Conservation (phyloP, 2,888 invertebrate species). For the Toxonevra muliebris region DNA sequence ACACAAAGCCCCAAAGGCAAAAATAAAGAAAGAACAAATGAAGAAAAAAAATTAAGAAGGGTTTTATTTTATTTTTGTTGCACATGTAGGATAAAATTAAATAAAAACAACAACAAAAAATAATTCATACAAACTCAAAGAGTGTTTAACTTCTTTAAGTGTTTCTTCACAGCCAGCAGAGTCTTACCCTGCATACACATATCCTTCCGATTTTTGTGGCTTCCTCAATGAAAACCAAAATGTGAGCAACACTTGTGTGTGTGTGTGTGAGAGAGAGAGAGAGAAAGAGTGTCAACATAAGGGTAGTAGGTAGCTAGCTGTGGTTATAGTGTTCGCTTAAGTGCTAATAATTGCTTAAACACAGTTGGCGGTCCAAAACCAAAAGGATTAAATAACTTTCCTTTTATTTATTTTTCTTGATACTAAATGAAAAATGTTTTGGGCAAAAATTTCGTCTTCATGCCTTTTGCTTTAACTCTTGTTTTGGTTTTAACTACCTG, state of each 20-base stretch:
- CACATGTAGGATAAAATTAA: constrained; percentile 51
- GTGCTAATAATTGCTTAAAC: constrained; percentile 48
- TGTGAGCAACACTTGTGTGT: constrained; percentile 57
- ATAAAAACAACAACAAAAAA: constrained; percentile 14
- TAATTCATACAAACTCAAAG: constrained; percentile 45
- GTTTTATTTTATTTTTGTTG: constrained; percentile 35
- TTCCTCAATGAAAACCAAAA: constrained; percentile 44
- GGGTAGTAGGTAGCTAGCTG: neutral
- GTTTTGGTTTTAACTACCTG: too few species aligned
- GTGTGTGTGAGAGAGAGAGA: neutral
- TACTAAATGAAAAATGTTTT: neutral
- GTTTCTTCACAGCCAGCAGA: constrained; percentile 10
- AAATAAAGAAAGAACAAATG: constrained; percentile 29
- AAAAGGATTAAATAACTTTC: constrained; percentile 19
- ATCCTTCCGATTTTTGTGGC: neutral
- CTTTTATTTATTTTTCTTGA: neutral
- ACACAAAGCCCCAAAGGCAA: constrained; percentile 12
- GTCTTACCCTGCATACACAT: neutral
- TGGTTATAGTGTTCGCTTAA: constrained; percentile 15
- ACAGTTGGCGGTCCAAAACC: constrained; percentile 48
- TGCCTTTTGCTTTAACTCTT: too few species aligned
- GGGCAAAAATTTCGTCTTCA: too few species aligned
- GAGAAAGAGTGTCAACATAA: neutral
- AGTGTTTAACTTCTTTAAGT: constrained; percentile 53
- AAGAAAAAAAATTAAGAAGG: constrained; percentile 34